phyloP scores from a whole-genome alignment of 2,888 invertebrate species.

The Xylota segnis region DNA sequence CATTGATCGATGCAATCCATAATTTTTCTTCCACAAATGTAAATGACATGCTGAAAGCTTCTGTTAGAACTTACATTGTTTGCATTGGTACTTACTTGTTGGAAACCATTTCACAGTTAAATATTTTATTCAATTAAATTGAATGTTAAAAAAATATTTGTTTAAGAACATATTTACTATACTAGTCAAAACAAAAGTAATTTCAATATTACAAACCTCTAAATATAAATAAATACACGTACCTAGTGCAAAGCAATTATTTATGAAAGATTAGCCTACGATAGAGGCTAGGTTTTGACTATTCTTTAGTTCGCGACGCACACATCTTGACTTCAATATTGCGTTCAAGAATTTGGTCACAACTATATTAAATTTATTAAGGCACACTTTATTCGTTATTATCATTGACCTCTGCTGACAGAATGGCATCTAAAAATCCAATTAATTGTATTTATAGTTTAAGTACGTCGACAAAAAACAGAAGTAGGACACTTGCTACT shows the following conservation, averaged over 20 bases:
- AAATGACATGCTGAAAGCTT: too few relatives aligned
- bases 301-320: neutral
- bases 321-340: neutral
- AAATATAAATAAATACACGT: neutral
- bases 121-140: neutral
- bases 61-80: too few relatives aligned
- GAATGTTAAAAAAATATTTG: neutral
- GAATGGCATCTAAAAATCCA: neutral
- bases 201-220: too few relatives aligned
- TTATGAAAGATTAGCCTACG: neutral
- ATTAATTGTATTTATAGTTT: conserved; percentile 8
- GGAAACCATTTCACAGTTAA: neutral
- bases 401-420: neutral
- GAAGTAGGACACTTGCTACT: too few relatives aligned
- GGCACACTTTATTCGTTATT: conserved; percentile 8
- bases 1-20: too few relatives aligned
- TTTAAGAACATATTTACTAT: neutral
- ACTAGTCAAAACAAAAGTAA: neutral
- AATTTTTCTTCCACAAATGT: neutral
- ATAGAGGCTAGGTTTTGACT: neutral
- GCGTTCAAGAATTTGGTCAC: neutral
- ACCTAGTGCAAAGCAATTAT: neutral
- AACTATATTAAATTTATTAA: neutral
- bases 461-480: neutral
- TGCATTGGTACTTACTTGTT: too few relatives aligned